Evolutionary conservation across 2,113 vertebrate species (phyloP).

Genomic region (Prionailurus bengalensis): DNA sequence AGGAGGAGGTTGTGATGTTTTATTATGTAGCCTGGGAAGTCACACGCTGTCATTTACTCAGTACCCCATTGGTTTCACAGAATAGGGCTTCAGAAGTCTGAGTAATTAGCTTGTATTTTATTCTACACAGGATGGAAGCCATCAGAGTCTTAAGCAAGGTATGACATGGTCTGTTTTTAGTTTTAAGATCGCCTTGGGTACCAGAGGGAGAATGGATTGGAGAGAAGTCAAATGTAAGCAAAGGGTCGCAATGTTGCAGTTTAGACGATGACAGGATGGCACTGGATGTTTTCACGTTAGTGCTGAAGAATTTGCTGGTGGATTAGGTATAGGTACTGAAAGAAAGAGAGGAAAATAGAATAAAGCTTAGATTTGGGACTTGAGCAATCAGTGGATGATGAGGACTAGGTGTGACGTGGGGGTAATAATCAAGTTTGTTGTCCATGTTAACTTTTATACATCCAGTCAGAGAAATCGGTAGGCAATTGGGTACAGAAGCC

Average conservation of each 20-base stretch:
- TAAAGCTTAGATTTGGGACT: not conserved
- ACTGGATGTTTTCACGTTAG: not conserved
- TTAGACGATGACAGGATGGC: not conserved
- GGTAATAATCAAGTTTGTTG: not conserved
- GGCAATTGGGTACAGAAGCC: not conserved
- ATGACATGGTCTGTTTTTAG: not conserved
- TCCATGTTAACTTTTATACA: not conserved
- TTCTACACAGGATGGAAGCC: not conserved
- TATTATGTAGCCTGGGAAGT: not conserved
- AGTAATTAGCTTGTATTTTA: not conserved
- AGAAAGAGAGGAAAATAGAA: not conserved
- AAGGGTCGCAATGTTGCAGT: not conserved
- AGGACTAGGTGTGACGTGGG: not conserved
- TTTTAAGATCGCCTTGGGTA: slow-evolving; percentile 18
- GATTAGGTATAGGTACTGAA: not conserved
- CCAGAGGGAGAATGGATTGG: not conserved
- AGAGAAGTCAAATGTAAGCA: not conserved
- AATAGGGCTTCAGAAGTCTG: not conserved
- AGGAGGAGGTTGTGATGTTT: not conserved
- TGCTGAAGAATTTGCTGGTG: not conserved
- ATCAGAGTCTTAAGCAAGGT: not conserved
- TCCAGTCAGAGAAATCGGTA: not conserved
- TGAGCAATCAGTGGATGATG: not conserved
- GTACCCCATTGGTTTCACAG: not conserved
- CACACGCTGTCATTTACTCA: not conserved